Evolutionary conservation across 2,888 invertebrate species (phyloP), one percentile per base, ranked within the genome.

Genomic region (Thera britannica): DNA sequence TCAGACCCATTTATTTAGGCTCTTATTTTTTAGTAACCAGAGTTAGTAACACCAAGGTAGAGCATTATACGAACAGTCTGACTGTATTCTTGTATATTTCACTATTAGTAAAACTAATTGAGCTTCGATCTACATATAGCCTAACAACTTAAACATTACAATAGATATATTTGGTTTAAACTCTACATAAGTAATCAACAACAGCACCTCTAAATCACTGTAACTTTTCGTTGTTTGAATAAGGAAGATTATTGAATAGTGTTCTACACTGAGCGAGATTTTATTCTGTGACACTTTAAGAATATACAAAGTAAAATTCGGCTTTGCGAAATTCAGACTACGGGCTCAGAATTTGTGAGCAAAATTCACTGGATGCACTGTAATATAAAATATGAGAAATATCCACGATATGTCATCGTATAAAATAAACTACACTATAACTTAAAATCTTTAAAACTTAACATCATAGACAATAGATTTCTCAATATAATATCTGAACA

Each of bases 181-280:
- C 82, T 85, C 83, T 87, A 90, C 82, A 85, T 83, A 83, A 83
- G 80, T 85, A 87, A 82, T 75, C 77, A 87, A 87, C 82, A 83
- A 83, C 87, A 91, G 92, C 92, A 92, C 92, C 91, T 81, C 80
- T 71, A 74, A 86, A 89, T 89, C 90, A 89, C 90, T 84, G 84
- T 80, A 77, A 54, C 23, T 74, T 80, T 85, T 89, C 88, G 89
- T 86, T 89, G 87, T 72, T 68, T 65, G 3, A 57, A 23, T 38
- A 59, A 65, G 64, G 48, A 67, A 62, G n/a, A 9, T 41, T 34
- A 9, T 46, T 46, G 9, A 46, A 46, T 9, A 46, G 44, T 9
- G 9, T 46, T 46, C 2, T 46, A 46, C 44, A 46, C 9, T 46
- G 9, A 9, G 44, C 44, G 44, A 2, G 41, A 41, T 41, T 41